Conservation (phyloP, 2,797 vertebrate species). For the Linurgus olivaceus region DNA sequence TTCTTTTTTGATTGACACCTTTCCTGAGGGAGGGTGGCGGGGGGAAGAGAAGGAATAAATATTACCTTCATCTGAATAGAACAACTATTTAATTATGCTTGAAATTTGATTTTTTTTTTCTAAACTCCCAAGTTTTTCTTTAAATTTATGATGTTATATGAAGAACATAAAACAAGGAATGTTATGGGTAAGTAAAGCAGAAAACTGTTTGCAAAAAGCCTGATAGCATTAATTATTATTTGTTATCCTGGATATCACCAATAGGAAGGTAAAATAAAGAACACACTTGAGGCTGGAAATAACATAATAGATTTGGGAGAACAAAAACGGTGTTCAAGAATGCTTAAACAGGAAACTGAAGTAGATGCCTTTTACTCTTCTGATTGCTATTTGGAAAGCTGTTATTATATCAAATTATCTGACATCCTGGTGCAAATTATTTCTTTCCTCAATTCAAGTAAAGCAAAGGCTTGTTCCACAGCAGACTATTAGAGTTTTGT, state of each 20-base stretch:
- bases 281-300: background rate
- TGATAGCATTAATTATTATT: background rate
- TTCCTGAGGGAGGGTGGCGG: slow-evolving; percentile 78
- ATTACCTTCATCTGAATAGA: background rate
- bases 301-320: background rate
- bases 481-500: background rate
- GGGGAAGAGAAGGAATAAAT: background rate
- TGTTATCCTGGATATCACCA: background rate
- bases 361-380: background rate
- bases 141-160: background rate
- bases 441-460: slow-evolving; percentile 70
- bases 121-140: background rate
- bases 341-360: slow-evolving; percentile 1
- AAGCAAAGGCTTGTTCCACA: background rate
- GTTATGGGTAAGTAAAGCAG: background rate
- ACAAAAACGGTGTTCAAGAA: background rate
- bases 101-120: background rate
- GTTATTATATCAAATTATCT: slow-evolving; percentile 58
- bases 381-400: slow-evolving; percentile 28
- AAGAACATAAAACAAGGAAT: background rate
- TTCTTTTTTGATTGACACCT: slow-evolving; percentile 96
- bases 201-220: background rate
- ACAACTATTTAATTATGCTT: background rate
- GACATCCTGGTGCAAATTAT: slow-evolving; percentile 54
- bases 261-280: background rate